Percentiles rank a stretch among this genome's conserved stretches.
Evolutionary conservation across 92 coral and sea anemone genomes (phyloP).

Genomic region (Siderastrea radians): DNA sequence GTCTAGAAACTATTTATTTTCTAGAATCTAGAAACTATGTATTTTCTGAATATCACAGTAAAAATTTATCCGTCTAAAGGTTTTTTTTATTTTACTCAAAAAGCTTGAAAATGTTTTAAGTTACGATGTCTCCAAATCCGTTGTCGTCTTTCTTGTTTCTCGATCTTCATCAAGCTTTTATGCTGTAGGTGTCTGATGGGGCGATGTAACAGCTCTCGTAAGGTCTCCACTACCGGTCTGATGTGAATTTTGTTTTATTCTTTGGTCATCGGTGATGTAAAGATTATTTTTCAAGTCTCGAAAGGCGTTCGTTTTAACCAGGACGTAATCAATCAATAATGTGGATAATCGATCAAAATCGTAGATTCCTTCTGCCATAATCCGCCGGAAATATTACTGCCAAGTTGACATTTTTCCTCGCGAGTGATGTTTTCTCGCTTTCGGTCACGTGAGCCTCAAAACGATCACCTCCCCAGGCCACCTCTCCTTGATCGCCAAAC

Average conservation of each 20-base stretch:
- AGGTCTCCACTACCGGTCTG: no score
- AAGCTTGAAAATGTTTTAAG: background rate
- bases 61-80: background rate
- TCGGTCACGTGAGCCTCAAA: no score
- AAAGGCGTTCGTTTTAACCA: background rate
- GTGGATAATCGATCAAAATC: no score
- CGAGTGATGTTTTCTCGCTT: no score
- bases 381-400: no score
- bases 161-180: background rate
- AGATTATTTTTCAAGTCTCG: background rate
- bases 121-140: background rate
- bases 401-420: no score
- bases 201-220: background rate
- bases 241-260: background rate
- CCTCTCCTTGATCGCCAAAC: no score
- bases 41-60: slow-evolving; percentile 1
- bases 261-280: background rate
- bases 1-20: background rate
- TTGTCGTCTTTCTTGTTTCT: background rate
- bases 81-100: background rate
- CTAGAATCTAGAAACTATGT: background rate
- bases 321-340: no score
- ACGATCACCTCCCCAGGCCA: no score
- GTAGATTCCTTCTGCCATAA: no score
- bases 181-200: background rate